These are phyloP conservation scores for Ricordea florida DNA, from an alignment of 92 coral and sea anemone genomes.

Conservation along the genomic window DNA sequence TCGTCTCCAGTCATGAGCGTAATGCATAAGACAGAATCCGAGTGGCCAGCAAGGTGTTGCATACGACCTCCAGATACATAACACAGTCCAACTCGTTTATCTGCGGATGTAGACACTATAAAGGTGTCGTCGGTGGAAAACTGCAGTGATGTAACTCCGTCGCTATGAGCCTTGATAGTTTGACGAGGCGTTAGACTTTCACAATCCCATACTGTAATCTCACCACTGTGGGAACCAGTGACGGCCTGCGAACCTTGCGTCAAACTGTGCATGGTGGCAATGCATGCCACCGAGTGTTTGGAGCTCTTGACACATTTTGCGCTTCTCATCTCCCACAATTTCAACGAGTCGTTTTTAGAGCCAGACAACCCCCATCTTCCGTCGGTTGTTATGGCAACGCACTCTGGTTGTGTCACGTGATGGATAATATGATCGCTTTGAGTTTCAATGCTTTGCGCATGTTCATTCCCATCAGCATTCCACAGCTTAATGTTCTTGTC, in stretches of 20 bases:
- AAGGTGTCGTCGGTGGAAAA: conserved; percentile 51
- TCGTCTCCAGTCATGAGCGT: conserved; percentile 41
- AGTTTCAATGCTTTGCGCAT: conserved; percentile 33
- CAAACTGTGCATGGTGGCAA: conserved; percentile 40
- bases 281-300: conserved; percentile 61
- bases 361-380: conserved; percentile 86
- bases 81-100: conserved; percentile 59
- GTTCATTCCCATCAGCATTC: conserved; percentile 65
- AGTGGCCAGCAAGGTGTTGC: conserved; percentile 57
- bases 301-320: conserved; percentile 25
- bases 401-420: conserved; percentile 76
- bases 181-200: background rate
- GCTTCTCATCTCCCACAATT: conserved; percentile 65
- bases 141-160: conserved; percentile 9
- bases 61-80: conserved; percentile 18
- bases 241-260: conserved; percentile 37
- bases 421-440: conserved; percentile 78
- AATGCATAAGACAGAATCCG: conserved; percentile 54
- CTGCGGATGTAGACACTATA: conserved; percentile 57
- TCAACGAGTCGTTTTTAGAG: conserved; percentile 62
- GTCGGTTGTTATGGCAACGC: conserved; percentile 74
- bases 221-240: conserved; percentile 83
- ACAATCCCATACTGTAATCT: conserved; percentile 74
- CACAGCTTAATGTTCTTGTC: conserved; percentile 87
- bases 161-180: conserved; percentile 54